Conservation (phyloP, 2,113 vertebrate species). For the Psittacula cyanocephala region DNA sequence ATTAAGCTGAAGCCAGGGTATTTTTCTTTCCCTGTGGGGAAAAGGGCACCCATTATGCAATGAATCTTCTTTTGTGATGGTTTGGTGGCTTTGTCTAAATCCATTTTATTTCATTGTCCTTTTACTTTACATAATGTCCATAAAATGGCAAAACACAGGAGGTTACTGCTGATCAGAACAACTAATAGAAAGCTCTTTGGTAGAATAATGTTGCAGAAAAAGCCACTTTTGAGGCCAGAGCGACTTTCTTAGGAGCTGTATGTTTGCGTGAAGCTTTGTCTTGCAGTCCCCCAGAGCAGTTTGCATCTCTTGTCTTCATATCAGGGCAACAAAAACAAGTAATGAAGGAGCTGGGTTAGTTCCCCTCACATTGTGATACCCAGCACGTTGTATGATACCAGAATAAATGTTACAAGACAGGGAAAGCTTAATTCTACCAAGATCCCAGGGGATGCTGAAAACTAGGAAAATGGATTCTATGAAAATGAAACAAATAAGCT, state of each 20-base stretch:
- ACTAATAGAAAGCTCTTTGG: constrained; percentile 14
- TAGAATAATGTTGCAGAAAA: not conserved
- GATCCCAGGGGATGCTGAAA: not conserved
- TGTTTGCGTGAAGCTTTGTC: not conserved
- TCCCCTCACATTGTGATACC: not conserved
- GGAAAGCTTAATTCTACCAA: not conserved
- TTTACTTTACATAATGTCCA: constrained; percentile 55
- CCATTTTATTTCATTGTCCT: constrained; percentile 58
- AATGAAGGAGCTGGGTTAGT: not conserved
- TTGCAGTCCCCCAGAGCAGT: not conserved
- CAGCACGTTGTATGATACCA: not conserved
- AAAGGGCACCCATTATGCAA: constrained; percentile 60
- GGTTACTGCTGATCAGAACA: constrained; percentile 45
- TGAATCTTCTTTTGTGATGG: constrained; percentile 56
- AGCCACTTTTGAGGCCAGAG: not conserved
- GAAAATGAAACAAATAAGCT: not conserved
- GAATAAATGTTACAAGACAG: not conserved
- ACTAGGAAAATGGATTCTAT: not conserved
- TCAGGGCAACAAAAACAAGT: not conserved
- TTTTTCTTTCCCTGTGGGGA: constrained; percentile 53
- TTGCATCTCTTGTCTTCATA: not conserved
- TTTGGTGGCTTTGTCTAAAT: constrained; percentile 65
- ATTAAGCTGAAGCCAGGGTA: constrained; percentile 47
- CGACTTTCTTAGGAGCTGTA: not conserved
- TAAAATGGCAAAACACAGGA: constrained; percentile 50